Evolutionary conservation across 1,140 invertebrate genomes (phyloP).

Genomic region (Lepidurus arcticus): DNA sequence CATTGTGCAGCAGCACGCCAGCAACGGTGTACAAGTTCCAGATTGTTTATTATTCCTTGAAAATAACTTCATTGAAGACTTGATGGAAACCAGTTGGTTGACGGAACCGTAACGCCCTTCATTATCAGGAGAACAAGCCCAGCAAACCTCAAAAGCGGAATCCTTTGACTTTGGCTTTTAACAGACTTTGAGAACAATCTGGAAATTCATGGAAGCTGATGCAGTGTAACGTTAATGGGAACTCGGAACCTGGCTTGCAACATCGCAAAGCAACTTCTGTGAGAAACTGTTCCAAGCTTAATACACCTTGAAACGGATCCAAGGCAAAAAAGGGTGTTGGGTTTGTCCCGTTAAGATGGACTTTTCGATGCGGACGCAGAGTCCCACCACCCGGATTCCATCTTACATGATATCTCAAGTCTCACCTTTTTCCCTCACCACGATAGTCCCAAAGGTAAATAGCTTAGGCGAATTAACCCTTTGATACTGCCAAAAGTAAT

Average conservation of each 20-base stretch:
- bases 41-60: not conserved
- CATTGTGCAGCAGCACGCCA: not conserved
- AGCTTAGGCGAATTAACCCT: too few relatives aligned
- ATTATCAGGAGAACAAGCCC: not conserved
- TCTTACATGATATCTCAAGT: too few relatives aligned
- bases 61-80: not conserved
- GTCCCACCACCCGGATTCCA: too few relatives aligned
- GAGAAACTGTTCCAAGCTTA: not conserved
- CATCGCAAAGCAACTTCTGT: not conserved
- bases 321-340: too few relatives aligned
- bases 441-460: too few relatives aligned
- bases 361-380: too few relatives aligned
- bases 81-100: slow-evolving; percentile 1
- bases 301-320: not conserved
- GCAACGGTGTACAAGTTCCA: not conserved
- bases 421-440: too few relatives aligned
- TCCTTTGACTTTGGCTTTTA: not conserved
- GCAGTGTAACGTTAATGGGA: not conserved
- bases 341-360: too few relatives aligned
- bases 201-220: not conserved
- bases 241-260: not conserved
- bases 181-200: not conserved
- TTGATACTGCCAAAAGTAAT: too few relatives aligned
- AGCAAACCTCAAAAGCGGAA: not conserved
- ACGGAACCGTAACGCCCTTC: slow-evolving; percentile 7